A percentile compares a stretch with the other conserved stretches of the same genome.
Evolutionary conservation across 2,888 invertebrate species (phyloP).

Genomic region (Tipula lateralis): DNA sequence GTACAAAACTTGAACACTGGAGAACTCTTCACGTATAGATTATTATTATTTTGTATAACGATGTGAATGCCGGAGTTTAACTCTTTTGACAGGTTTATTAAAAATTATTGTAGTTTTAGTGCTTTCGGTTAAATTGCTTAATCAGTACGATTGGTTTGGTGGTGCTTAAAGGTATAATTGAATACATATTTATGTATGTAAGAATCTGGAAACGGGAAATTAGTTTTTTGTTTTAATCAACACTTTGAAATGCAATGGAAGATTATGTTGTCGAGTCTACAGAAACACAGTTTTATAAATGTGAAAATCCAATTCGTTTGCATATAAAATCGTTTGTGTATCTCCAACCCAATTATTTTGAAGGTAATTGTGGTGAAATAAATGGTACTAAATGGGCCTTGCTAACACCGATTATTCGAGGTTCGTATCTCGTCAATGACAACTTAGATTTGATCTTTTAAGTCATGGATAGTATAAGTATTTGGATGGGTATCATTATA

Average conservation of each 20-base stretch:
- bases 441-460: too few relatives aligned
- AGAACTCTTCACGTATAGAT: neutral
- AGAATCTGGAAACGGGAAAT: neutral
- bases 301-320: too few relatives aligned
- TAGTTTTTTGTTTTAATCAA: neutral
- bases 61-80: neutral
- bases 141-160: neutral
- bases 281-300: too few relatives aligned
- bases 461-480: too few relatives aligned
- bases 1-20: neutral
- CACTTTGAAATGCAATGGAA: neutral
- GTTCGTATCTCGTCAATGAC: too few relatives aligned
- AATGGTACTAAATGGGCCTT: too few relatives aligned
- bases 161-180: neutral
- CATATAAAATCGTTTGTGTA: too few relatives aligned
- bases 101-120: neutral
- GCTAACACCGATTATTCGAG: too few relatives aligned
- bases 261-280: too few relatives aligned
- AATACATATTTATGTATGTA: neutral
- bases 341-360: too few relatives aligned
- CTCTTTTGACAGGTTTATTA: slow-evolving; percentile 5
- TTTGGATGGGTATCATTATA: too few relatives aligned
- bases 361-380: too few relatives aligned
- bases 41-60: neutral
- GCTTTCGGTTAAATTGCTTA: neutral